These are phyloP conservation scores for Tanaodytes sp. DNA, from an alignment of 2,888 invertebrate species.

Conservation along the genomic window DNA sequence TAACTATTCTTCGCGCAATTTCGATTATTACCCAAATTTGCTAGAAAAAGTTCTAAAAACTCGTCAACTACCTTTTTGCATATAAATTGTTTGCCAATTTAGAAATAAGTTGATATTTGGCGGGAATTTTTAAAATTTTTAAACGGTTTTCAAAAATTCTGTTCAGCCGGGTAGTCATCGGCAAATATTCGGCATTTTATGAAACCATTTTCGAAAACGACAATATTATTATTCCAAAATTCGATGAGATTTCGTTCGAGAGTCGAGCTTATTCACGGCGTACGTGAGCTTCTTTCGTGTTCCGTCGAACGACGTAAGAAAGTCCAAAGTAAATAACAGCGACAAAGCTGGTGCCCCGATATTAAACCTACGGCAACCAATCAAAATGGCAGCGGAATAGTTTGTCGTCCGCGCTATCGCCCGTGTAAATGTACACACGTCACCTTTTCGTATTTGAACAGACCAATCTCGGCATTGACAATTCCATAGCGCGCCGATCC, in stretches of 20 bases:
- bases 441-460: conserved; percentile 66
- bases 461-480: conserved; percentile 57
- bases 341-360: conserved; percentile 65
- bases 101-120: too few relatives aligned
- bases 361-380: conserved; percentile 60
- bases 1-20: too few relatives aligned
- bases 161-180: too few relatives aligned
- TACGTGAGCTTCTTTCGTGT: conserved; percentile 27
- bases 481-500: conserved; percentile 60
- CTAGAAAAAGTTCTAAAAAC: too few relatives aligned
- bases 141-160: too few relatives aligned
- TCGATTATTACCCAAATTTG: too few relatives aligned
- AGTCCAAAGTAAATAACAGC: conserved; percentile 44
- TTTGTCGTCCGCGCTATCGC: conserved; percentile 46
- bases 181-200: too few relatives aligned
- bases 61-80: too few relatives aligned
- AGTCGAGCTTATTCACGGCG: not conserved
- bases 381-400: conserved; percentile 42
- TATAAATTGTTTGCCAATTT: too few relatives aligned
- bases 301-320: conserved; percentile 24
- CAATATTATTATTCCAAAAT: too few relatives aligned
- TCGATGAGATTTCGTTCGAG: not conserved
- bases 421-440: conserved; percentile 64
- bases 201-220: too few relatives aligned
- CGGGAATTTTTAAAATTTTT: too few relatives aligned